A percentile compares a stretch with the other conserved stretches of the same genome.
Conservation (phyloP, 2,113 vertebrate species). For the Ciconia boyciana region DNA sequence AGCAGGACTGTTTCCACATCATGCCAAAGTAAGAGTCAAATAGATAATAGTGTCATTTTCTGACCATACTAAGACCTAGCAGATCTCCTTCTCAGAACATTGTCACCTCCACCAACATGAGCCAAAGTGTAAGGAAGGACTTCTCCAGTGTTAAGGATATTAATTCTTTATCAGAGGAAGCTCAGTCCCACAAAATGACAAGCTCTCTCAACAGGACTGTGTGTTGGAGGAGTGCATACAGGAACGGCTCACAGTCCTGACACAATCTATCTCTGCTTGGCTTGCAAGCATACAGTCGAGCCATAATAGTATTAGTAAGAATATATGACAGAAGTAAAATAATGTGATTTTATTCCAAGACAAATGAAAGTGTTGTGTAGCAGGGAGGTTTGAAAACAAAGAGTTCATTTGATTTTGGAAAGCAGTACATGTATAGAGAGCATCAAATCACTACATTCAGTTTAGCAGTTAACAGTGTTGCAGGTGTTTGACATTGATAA, state of each 20-base stretch:
- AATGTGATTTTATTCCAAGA: conserved; percentile 7
- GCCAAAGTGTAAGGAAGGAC: not conserved
- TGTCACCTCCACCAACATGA: accelerated
- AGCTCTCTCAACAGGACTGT: not conserved
- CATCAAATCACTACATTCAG: not conserved
- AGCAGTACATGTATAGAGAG: not conserved
- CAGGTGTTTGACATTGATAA: not conserved
- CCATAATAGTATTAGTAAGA: not conserved
- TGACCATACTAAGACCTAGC: not conserved
- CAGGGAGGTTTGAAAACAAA: not conserved
- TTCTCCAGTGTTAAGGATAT: not conserved
- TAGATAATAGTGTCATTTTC: not conserved
- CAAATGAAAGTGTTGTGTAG: not conserved
- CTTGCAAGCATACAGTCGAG: not conserved
- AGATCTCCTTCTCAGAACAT: not conserved
- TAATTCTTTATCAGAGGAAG: not conserved
- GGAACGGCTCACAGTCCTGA: not conserved
- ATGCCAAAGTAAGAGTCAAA: not conserved
- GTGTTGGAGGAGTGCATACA: not conserved
- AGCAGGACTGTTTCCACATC: accelerated
- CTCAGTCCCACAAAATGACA: not conserved
- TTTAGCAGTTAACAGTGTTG: not conserved
- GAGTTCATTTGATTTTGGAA: not conserved
- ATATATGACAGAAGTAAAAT: conserved; percentile 16
- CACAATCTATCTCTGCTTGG: not conserved